Base-by-base conservation (phyloP, 92 coral and sea anemone genomes). In the Pocillopora grandis region DNA sequence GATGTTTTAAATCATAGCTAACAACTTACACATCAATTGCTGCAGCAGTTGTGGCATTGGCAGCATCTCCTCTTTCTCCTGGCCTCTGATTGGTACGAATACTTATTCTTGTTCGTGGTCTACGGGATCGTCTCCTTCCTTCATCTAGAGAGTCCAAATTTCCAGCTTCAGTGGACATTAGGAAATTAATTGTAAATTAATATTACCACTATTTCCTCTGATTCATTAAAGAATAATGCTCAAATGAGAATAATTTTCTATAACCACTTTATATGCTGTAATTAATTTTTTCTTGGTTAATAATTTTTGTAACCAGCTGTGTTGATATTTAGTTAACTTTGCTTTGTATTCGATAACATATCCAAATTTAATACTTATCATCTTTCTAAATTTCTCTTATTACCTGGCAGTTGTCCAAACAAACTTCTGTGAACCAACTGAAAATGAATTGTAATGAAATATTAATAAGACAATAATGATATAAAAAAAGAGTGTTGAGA, bases 21-120 rank as follows among this genome's bases (percentile, higher is more conserved):
- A n/a, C 31, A 72, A 78, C 97, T 93, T 87, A 93, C 97, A 89
- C 88, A 81, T 93, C 97, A 61, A 93, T 87, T 57, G 97, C 94
- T 21, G 97, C 91, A 23, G 93, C 93, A 49, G 92, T 91, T 6
- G 91, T 91, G 10, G 97, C 97, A 89, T 91, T 92, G 13, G 94
- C 71, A 71, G 94, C n/a, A 20, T 86, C 89, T 52, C 87, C 90
- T 48, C 85, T 72, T 37, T 87, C 89, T 27, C 86, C 84, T 57
- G 71, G 1, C 72, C 89, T 58, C 59, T 67, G 86, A 65, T 77
- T 84, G 67, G 88, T 75, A 56, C 94, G 82, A 19, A 88, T 84
- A 37, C 89, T 69, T 76, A 91, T 91, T 85, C 91, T 80, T 63
- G 88, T 71, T 81, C 91, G 71, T 56, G 85, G 90, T 71, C 85